Evolutionary conservation across 2,888 invertebrate genomes (phyloP).

Genomic region (Lysandra coridon): DNA sequence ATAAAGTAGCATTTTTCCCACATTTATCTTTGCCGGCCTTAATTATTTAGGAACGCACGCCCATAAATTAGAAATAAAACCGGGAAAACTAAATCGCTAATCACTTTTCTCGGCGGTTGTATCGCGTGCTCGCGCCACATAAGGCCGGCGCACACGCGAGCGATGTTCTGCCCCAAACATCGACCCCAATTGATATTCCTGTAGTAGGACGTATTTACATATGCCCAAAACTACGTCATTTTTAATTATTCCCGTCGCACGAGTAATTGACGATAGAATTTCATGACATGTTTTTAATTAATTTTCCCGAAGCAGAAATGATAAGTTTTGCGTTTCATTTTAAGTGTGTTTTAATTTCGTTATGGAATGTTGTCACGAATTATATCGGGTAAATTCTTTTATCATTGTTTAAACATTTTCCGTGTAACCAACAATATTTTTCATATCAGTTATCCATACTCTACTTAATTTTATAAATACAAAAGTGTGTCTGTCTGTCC

Average conservation of each 20-base stretch:
- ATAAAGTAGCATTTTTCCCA: slow-evolving; percentile 18
- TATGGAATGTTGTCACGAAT: slow-evolving; percentile 14
- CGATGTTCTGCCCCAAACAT: slow-evolving; percentile 72
- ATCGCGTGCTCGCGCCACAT: slow-evolving; percentile 69
- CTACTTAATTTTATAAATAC: too few relatives aligned
- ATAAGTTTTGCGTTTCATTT: slow-evolving; percentile 12
- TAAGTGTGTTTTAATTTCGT: not conserved
- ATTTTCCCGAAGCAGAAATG: slow-evolving; percentile 12
- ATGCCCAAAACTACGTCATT: slow-evolving; percentile 33
- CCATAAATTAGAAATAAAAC: slow-evolving; percentile 34
- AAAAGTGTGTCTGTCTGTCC: too few relatives aligned
- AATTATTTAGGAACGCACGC: slow-evolving; percentile 30
- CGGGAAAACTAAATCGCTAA: slow-evolving; percentile 45
- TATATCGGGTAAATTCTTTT: not conserved
- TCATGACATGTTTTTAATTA: slow-evolving; percentile 23
- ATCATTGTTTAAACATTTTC: too few relatives aligned
- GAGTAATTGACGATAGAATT: slow-evolving; percentile 29
- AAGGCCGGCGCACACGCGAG: slow-evolving; percentile 69
- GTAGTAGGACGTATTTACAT: slow-evolving; percentile 60
- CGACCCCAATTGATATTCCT: slow-evolving; percentile 73
- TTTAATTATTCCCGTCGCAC: slow-evolving; percentile 35
- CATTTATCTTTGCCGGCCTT: slow-evolving; percentile 26
- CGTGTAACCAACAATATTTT: not conserved
- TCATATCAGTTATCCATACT: too few relatives aligned
- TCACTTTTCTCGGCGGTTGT: slow-evolving; percentile 59